Percentiles rank a stretch among this genome's conserved stretches.
Evolutionary conservation across 2,888 invertebrate species (phyloP).

Genomic region (Volucella inanis): DNA sequence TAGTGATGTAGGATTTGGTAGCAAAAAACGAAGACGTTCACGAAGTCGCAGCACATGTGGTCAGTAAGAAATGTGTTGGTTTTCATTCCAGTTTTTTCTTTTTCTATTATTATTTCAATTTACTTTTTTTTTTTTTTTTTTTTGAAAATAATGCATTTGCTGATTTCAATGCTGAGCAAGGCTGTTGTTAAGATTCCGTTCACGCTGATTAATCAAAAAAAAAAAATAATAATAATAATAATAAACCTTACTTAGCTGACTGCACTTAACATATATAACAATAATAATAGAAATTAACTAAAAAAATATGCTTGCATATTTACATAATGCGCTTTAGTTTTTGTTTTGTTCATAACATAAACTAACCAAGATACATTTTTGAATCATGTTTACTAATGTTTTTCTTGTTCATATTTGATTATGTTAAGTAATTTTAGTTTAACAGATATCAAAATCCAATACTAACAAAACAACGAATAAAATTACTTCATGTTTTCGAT

Average conservation of each 20-base stretch:
- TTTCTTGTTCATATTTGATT: conserved; percentile 7
- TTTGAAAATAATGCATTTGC: conserved; percentile 25
- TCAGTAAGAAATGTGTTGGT: conserved; percentile 73
- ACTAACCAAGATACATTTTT: conserved; percentile 33
- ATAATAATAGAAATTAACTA: conserved; percentile 1
- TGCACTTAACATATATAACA: conserved; percentile 46
- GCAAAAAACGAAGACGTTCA: conserved; percentile 69
- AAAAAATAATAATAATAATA: too few species aligned
- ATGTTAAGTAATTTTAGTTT: conserved; percentile 26
- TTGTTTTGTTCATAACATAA: neutral
- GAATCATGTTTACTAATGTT: conserved; percentile 27
- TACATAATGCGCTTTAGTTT: conserved; percentile 28
- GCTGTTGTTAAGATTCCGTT: conserved; percentile 37
- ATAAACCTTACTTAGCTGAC: conserved; percentile 44
- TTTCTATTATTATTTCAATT: conserved; percentile 1
- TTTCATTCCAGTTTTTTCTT: conserved; percentile 6
- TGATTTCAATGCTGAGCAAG: conserved; percentile 46
- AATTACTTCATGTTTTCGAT: too few species aligned
- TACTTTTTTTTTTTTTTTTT: neutral
- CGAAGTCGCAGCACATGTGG: conserved; percentile 75
- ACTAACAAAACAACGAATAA: conserved; percentile 2
- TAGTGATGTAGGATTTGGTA: conserved; percentile 72
- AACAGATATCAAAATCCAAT: neutral
- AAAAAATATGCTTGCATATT: conserved; percentile 25
- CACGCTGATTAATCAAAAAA: conserved; percentile 28